A percentile compares a stretch with the other conserved stretches of the same genome.
Evolutionary conservation across 1,140 invertebrate genomes (phyloP).

Genomic region (Atta colombica): DNA sequence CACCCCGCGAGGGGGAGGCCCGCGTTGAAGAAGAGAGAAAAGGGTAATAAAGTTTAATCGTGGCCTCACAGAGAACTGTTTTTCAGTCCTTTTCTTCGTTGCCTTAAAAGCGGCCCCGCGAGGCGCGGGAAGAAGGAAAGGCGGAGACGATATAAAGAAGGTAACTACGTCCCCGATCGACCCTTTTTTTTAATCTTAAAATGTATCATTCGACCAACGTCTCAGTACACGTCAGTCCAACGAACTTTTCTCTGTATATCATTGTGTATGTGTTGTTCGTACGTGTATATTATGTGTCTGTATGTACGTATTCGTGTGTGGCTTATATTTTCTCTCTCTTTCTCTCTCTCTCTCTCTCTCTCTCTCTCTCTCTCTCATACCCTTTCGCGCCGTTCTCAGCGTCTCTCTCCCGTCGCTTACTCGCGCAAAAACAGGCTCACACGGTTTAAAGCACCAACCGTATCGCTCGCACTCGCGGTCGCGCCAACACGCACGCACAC

Average conservation of each 20-base stretch:
- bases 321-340: slow-evolving; percentile 67
- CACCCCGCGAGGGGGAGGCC: slow-evolving; percentile 69
- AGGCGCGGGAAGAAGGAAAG: slow-evolving; percentile 73
- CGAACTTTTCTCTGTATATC: slow-evolving; percentile 76
- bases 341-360: slow-evolving; percentile 69
- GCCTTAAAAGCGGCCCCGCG: slow-evolving; percentile 58
- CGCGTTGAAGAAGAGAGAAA: slow-evolving; percentile 1
- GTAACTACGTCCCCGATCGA: slow-evolving; percentile 78
- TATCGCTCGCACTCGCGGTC: slow-evolving; percentile 40
- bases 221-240: slow-evolving; percentile 82
- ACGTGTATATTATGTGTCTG: neutral
- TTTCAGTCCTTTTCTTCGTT: slow-evolving; percentile 44
- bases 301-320: slow-evolving; percentile 11
- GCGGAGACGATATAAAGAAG: slow-evolving; percentile 71
- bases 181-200: slow-evolving; percentile 82
- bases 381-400: slow-evolving; percentile 19
- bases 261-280: neutral
- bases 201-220: slow-evolving; percentile 85
- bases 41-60: slow-evolving; percentile 45
- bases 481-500: slow-evolving; percentile 27
- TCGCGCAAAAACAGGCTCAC: slow-evolving; percentile 40
- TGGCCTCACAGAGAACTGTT: slow-evolving; percentile 33
- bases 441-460: slow-evolving; percentile 30
- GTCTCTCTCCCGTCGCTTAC: neutral
- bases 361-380: slow-evolving; percentile 66